Percentiles rank a stretch among this genome's conserved stretches.
phyloP scores from a whole-genome alignment of 2,113 vertebrate species.

The Bagarius yarrelli region DNA sequence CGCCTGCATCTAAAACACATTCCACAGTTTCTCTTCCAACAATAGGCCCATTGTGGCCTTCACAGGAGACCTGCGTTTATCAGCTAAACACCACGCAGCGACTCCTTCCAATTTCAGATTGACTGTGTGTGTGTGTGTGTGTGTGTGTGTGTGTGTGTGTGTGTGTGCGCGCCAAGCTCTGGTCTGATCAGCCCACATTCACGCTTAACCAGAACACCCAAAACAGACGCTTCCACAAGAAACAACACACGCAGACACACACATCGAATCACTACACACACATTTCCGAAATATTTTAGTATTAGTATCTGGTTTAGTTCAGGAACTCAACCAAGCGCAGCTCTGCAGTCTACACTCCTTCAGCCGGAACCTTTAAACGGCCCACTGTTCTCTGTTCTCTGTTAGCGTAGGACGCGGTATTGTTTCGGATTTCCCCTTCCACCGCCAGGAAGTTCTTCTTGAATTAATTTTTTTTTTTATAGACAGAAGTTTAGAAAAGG shows the following conservation, averaged over 20 bases:
- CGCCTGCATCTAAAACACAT: conserved; percentile 44
- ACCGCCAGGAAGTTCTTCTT: too few relatives aligned
- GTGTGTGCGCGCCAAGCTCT: conserved; percentile 5
- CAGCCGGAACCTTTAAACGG: neutral
- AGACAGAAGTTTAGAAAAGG: too few relatives aligned
- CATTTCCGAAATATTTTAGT: neutral
- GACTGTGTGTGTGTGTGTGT: neutral
- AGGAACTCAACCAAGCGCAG: neutral
- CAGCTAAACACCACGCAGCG: conserved; percentile 26
- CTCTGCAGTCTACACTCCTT: neutral
- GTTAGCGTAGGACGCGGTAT: neutral
- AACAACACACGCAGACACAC: neutral
- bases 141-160: too few relatives aligned
- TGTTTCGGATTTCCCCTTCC: neutral
- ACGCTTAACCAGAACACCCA: conserved; percentile 24
- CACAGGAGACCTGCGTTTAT: conserved; percentile 40
- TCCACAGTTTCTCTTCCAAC: conserved; percentile 40
- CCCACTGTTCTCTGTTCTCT: neutral
- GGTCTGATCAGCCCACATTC: conserved; percentile 32
- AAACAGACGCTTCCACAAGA: conserved; percentile 1
- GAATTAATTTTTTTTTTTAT: too few relatives aligned
- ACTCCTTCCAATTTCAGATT: conserved; percentile 33
- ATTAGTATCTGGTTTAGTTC: conserved; percentile 4
- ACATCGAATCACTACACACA: neutral
- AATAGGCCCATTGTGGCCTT: conserved; percentile 48